Evolutionary conservation across 2,888 invertebrate species (phyloP).

Genomic region (Steinernema carpocapsae): DNA sequence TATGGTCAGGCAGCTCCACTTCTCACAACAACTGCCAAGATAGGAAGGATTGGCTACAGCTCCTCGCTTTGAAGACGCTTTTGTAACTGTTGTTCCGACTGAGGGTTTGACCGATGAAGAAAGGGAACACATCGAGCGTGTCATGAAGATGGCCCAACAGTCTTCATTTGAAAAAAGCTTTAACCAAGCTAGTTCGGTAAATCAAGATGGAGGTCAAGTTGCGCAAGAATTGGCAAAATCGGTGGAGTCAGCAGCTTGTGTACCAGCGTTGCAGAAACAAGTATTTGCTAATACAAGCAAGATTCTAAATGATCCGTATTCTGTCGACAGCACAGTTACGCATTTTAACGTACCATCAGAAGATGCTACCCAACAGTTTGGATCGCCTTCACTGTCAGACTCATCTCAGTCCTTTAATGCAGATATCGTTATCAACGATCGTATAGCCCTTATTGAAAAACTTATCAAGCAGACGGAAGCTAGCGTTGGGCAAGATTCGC

Average conservation of each 20-base stretch:
- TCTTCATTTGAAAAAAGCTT: neutral
- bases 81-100: neutral
- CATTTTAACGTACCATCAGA: no score
- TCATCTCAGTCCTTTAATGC: neutral
- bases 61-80: neutral
- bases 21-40: no score
- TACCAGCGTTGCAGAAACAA: neutral
- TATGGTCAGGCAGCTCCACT: neutral
- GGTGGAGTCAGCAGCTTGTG: neutral
- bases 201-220: neutral
- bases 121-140: constrained; percentile 46
- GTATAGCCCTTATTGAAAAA: constrained; percentile 2
- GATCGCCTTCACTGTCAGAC: neutral
- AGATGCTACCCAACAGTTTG: no score
- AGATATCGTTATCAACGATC: neutral
- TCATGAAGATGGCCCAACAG: constrained; percentile 16
- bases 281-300: neutral
- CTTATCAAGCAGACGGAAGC: neutral
- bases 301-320: neutral
- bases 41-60: no score
- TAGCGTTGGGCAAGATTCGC: neutral
- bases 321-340: no score
- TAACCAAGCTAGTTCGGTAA: neutral
- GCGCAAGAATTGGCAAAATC: neutral
- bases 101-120: constrained; percentile 52